Evolutionary conservation across 2,113 vertebrate species (phyloP).

Genomic region (Mustelus asterias): DNA sequence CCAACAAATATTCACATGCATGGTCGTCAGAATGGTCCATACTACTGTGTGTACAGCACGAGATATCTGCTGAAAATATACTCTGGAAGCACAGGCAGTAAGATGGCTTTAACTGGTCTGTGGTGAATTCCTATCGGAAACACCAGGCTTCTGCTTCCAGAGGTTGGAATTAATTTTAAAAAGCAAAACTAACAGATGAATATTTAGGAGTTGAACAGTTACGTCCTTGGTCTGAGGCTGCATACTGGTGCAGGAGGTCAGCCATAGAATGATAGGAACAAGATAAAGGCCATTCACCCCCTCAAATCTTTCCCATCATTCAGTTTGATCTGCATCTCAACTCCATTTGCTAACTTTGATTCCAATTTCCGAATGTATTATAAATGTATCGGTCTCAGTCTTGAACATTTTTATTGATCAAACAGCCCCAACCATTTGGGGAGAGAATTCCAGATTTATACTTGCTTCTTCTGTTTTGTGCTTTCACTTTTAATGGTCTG

Average conservation of each 20-base stretch:
- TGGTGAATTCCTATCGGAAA: background rate
- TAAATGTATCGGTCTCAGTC: background rate
- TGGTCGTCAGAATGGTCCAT: background rate
- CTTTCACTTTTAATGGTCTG: no score
- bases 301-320: background rate
- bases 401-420: background rate
- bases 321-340: background rate
- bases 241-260: background rate
- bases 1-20: background rate
- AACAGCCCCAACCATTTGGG: background rate
- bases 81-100: background rate
- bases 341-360: background rate
- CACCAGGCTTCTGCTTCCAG: background rate
- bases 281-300: background rate
- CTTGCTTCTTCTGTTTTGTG: no score
- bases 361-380: background rate
- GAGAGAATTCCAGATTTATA: no score
- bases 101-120: background rate
- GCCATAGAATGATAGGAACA: background rate
- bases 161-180: background rate
- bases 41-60: background rate
- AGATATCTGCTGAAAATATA: background rate
- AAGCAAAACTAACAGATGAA: background rate
- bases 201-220: background rate
- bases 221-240: background rate